Base-by-base conservation (phyloP, 2,113 vertebrate genomes). In the Dissostichus mawsoni region DNA sequence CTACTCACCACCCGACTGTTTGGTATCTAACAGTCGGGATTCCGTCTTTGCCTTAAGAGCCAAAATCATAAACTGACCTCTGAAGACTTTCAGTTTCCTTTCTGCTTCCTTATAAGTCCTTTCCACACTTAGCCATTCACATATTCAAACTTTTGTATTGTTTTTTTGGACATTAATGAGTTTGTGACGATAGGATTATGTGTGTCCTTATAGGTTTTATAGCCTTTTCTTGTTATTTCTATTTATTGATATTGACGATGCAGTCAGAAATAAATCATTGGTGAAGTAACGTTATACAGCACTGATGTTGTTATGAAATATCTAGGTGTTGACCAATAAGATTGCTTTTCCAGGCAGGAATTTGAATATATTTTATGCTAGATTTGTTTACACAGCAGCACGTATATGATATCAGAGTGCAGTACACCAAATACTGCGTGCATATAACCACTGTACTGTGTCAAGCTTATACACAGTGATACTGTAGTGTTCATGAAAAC, bases 1-100 rank as follows among this genome's bases (percentile, higher is more conserved):
- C 17, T 71, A 53, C 41, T 66, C 18, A 81, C 68, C 62, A 5
- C 41, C 11, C 5, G 20, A 16, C 23, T 65, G 41, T 57, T 51
- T 72, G 9, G 17, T 41, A 55, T 55, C 44, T 1, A 50, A 29
- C 59, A 63, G 59, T 76, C 65, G 56, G 6, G 5, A 51, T 4
- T 66, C 48, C 2, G 45, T 81, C 64, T 76, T 72, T 78, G 85
- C 85, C 87, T 82, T 86, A 76, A 65, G 53, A 75, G 66, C 55
- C 41, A 57, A 66, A 86, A 72, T 0, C 0, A 44, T 70, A 20
- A 68, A 73, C 47, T 56, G 69, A 66, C 74, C 78, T 80, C 82
- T 57, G 65, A 68, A 56, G 17, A 56, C 16, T 48, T 68, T 67
- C 12, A 25, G 41, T 8, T 11, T 14, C 47, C n/a, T 51, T 44